Percentiles rank a stretch among this genome's conserved stretches.
Conservation (phyloP, 2,888 invertebrate species). For the Diaprepes abbreviatus region DNA sequence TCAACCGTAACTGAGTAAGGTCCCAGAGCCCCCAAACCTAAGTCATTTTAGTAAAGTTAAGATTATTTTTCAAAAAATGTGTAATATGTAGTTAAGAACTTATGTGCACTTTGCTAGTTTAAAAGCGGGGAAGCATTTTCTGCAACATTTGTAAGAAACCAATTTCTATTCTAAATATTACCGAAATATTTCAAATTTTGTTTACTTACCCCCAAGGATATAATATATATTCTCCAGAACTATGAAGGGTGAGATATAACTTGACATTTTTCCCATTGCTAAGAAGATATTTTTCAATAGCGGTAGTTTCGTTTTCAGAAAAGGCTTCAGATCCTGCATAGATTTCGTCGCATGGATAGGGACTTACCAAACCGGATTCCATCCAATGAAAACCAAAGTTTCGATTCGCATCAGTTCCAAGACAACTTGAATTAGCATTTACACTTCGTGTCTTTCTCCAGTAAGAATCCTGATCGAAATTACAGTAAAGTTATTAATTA, state of each 20-base stretch:
- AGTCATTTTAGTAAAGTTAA: too few relatives aligned
- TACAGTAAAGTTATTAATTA: too few relatives aligned
- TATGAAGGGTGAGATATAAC: conserved; percentile 81
- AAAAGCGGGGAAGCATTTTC: too few relatives aligned
- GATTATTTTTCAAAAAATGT: too few relatives aligned
- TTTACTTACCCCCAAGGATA: conserved; percentile 75
- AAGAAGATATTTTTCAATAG: conserved; percentile 71
- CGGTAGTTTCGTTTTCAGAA: conserved; percentile 73
- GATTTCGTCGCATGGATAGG: conserved; percentile 66
- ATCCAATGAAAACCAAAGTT: conserved; percentile 79
- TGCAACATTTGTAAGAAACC: too few relatives aligned
- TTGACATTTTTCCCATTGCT: conserved; percentile 66
- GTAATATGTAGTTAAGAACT: too few relatives aligned
- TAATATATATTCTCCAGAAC: conserved; percentile 78
- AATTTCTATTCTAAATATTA: too few relatives aligned
- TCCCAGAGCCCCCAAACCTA: too few relatives aligned
- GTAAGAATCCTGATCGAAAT: too few relatives aligned
- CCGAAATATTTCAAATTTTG: too few relatives aligned
- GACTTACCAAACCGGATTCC: conserved; percentile 67
- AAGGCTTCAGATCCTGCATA: conserved; percentile 67
- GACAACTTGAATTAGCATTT: conserved; percentile 44
- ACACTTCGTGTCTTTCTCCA: conserved; percentile 58
- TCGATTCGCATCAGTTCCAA: conserved; percentile 55
- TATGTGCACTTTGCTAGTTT: too few relatives aligned
- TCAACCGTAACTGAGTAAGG: too few relatives aligned